phyloP scores from a whole-genome alignment of 2,797 vertebrate genomes.

The Neopelma chrysocephalum region DNA sequence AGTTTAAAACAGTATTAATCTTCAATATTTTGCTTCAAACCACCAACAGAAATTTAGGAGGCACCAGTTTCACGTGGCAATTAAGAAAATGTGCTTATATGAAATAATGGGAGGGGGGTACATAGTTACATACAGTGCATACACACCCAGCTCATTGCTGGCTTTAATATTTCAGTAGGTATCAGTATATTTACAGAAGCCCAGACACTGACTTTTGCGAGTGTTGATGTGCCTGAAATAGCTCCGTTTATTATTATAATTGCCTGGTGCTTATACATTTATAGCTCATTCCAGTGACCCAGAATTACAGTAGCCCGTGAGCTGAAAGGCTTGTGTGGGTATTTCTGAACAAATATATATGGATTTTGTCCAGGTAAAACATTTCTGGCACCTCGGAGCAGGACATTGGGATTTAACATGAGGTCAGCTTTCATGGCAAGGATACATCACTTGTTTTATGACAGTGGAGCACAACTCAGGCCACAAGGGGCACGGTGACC shows the following conservation, averaged over 20 bases:
- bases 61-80: neutral
- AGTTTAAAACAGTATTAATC: slow-evolving; percentile 2
- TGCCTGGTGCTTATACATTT: neutral
- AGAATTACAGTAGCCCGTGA: neutral
- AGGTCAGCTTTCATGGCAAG: neutral
- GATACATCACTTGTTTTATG: neutral
- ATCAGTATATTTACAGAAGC: slow-evolving; percentile 1
- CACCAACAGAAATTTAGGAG: slow-evolving; percentile 19
- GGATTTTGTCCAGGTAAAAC: slow-evolving; percentile 5
- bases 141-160: neutral
- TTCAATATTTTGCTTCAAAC: slow-evolving; percentile 12
- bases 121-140: neutral
- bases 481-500: neutral
- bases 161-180: neutral
- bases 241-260: slow-evolving; percentile 18
- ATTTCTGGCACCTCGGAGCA: neutral
- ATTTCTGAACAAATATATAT: neutral
- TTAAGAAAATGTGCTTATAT: neutral
- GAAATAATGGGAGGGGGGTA: neutral
- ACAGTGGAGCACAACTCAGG: neutral
- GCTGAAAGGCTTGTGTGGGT: neutral
- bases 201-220: neutral
- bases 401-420: neutral
- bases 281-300: neutral
- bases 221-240: neutral